phyloP scores from a whole-genome alignment of 2,797 vertebrate genomes.

The Hoplostethus atlanticus region DNA sequence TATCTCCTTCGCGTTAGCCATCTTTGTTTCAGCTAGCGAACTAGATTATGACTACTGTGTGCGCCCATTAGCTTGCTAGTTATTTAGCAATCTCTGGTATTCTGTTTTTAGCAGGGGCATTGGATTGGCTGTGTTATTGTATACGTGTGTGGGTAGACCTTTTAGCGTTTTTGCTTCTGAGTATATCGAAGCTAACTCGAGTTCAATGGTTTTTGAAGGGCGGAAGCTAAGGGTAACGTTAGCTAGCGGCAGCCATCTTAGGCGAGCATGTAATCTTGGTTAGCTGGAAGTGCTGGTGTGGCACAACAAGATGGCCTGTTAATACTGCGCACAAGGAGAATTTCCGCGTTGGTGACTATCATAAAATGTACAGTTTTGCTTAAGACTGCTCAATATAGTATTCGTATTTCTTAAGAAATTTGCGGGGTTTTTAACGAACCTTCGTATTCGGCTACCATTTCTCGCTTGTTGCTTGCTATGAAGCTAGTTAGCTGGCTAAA shows the following conservation, averaged over 20 bases:
- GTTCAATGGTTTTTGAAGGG: slow-evolving; percentile 72
- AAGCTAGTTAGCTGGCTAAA: slow-evolving; percentile 87
- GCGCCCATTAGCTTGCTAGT: slow-evolving; percentile 64
- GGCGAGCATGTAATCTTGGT: slow-evolving; percentile 73
- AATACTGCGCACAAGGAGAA: slow-evolving; percentile 61
- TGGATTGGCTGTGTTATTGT: no score
- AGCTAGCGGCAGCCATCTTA: slow-evolving; percentile 88
- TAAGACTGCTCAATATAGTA: no score
- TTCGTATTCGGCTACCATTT: fast-evolving
- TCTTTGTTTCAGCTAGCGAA: slow-evolving; percentile 77
- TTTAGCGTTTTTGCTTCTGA: neutral
- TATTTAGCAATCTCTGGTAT: no score
- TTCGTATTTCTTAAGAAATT: slow-evolving; percentile 31
- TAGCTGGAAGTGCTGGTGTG: slow-evolving; percentile 83
- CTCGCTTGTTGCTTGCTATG: slow-evolving; percentile 37
- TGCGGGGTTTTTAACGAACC: fast-evolving
- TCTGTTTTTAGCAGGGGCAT: no score
- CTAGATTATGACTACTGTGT: slow-evolving; percentile 32
- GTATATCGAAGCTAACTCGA: slow-evolving; percentile 5
- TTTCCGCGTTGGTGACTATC: slow-evolving; percentile 62
- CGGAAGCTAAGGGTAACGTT: slow-evolving; percentile 82
- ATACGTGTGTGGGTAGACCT: fast-evolving
- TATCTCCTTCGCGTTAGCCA: slow-evolving; percentile 72
- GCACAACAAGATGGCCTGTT: slow-evolving; percentile 84
- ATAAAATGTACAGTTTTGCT: neutral